phyloP scores from a whole-genome alignment of 2,888 invertebrate species.

The Lycophotia porphyrea region DNA sequence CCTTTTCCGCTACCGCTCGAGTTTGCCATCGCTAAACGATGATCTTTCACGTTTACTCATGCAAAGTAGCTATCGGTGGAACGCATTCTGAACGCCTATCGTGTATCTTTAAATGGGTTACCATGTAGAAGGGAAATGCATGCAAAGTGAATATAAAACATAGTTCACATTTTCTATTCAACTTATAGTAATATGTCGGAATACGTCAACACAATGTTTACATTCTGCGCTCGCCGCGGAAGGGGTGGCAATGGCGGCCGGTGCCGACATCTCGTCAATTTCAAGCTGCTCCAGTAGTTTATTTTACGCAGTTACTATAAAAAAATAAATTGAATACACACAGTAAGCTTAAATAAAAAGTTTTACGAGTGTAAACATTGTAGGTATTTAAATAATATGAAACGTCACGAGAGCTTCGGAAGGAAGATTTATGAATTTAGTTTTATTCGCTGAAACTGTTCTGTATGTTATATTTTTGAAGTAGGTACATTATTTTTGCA shows the following conservation, averaged over 20 bases:
- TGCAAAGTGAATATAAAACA: slow-evolving; percentile 28
- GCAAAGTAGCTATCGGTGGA: slow-evolving; percentile 32
- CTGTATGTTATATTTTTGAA: slow-evolving; percentile 13
- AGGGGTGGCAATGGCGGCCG: slow-evolving; percentile 28
- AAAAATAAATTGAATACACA: slow-evolving; percentile 52
- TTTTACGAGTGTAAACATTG: slow-evolving; percentile 58
- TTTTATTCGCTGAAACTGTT: slow-evolving; percentile 37
- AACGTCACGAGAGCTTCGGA: slow-evolving; percentile 54
- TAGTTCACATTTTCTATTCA: slow-evolving; percentile 35
- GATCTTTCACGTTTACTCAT: slow-evolving; percentile 47
- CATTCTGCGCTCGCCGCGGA: slow-evolving; percentile 40
- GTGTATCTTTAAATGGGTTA: slow-evolving; percentile 20
- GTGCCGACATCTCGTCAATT: slow-evolving; percentile 39
- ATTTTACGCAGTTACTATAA: slow-evolving; percentile 32
- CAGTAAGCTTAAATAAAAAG: slow-evolving; percentile 50
- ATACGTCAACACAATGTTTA: slow-evolving; percentile 35
- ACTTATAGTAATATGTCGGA: slow-evolving; percentile 27
- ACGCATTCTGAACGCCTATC: slow-evolving; percentile 18
- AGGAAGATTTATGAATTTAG: slow-evolving; percentile 56
- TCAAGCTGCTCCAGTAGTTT: slow-evolving; percentile 21
- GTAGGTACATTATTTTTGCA: slow-evolving; percentile 29
- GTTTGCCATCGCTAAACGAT: slow-evolving; percentile 60
- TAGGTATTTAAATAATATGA: slow-evolving; percentile 57
- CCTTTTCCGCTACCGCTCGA: slow-evolving; percentile 59
- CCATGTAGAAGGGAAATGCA: background rate